phyloP scores from a whole-genome alignment of 2,888 invertebrate species.

The Parasteatoda lunata region DNA sequence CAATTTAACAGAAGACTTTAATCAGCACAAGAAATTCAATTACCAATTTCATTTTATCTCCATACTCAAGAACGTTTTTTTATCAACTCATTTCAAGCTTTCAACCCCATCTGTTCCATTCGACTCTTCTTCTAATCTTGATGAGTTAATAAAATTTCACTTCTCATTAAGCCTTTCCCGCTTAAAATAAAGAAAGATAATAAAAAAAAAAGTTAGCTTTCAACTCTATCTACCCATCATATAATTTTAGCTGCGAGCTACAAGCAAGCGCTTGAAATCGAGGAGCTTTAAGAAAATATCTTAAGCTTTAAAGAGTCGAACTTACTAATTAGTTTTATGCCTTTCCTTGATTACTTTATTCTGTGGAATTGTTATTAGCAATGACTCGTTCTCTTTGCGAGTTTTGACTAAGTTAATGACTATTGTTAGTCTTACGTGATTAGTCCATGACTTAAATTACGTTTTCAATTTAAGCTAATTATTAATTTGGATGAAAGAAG shows the following conservation, averaged over 20 bases:
- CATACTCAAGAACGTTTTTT: neutral
- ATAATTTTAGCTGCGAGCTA: too few relatives aligned
- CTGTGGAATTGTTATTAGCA: too few relatives aligned
- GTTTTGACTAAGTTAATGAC: too few relatives aligned
- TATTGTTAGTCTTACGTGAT: too few relatives aligned
- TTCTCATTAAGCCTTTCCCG: conserved; percentile 19
- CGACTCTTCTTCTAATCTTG: conserved; percentile 1
- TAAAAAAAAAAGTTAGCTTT: neutral
- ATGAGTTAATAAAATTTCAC: conserved; percentile 45
- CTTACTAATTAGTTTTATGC: conserved; percentile 59
- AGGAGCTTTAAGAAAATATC: conserved; percentile 1
- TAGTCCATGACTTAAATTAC: too few relatives aligned
- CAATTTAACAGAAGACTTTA: conserved; percentile 14
- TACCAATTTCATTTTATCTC: conserved; percentile 41
- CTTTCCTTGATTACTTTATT: neutral
- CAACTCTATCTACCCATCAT: too few relatives aligned
- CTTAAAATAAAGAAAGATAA: neutral
- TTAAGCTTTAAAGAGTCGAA: neutral
- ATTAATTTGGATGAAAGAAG: too few relatives aligned
- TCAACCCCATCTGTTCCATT: neutral
- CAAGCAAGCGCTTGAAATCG: too few relatives aligned
- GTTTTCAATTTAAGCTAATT: too few relatives aligned
- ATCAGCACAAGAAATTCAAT: conserved; percentile 22
- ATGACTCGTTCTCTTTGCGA: too few relatives aligned
- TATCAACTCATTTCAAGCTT: neutral